Base-by-base conservation (phyloP, 2,888 invertebrate species). In the Phymatocera aterrima region DNA sequence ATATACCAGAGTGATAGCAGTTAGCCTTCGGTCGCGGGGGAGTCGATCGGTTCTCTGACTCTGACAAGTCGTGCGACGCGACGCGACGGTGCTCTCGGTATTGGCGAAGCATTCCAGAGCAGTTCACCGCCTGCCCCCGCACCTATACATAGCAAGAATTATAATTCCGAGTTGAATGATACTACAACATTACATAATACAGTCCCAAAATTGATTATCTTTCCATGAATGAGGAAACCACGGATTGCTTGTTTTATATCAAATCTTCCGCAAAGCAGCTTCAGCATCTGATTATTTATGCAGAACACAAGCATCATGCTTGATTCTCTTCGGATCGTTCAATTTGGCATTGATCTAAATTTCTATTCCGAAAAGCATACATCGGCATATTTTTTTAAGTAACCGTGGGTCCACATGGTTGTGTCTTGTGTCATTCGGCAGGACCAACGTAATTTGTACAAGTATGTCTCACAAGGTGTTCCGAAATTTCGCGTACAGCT, bases 1-100 rank as follows among this genome's bases (percentile, higher is more conserved):
- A 82, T 68, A 77, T 34, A 28, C 80, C 80, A 72, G 84, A 81
- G 84, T 85, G 84, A 84, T 84, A 84, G 84, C 84, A 81, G 84
- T 84, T 83, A 83, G 82, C 84, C 84, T 84, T 84, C 81, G 75
- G 8, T 81, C 74, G 83, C 81, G 84, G 83, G 85, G 84, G 85
- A 84, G 84, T 84, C 54, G 75, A 75, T 75, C 57, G 51, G 48
- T 57, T 15, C 54, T 18, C 75, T 40, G 75, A 75, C 54, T 18
- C 75, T 40, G 75, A 75, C 40, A 75, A 75, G 40, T 57, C 75
- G 75, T 57, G 40, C 75, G 57, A 40, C 75, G 75, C 75, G 57
- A 51, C 72, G 21, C n/a, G 21, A 34, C 51, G 10, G 51, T 37
- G 34, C 28, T 43, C n/a, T 34, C 8, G n/a, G 10, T 24, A 34